Evolutionary conservation across 2,888 invertebrate genomes (phyloP).

Genomic region (Leptogaster cylindrica): DNA sequence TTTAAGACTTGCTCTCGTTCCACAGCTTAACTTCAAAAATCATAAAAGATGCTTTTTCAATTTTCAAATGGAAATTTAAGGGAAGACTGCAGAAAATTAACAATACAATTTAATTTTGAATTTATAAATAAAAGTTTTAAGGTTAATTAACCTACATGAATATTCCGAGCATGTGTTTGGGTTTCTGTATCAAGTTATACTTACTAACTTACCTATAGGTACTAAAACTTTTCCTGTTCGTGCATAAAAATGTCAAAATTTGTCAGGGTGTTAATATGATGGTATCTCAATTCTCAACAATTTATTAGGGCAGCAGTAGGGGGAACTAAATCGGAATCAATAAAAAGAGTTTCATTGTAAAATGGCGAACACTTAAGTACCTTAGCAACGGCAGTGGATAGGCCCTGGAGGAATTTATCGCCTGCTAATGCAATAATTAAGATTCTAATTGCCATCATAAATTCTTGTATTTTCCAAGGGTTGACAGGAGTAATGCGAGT

Average conservation of each 20-base stretch:
- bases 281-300: slow-evolving; percentile 3
- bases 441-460: slow-evolving; percentile 42
- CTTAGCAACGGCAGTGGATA: background rate
- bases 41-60: too few relatives aligned
- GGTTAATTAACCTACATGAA: too few relatives aligned
- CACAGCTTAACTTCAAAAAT: too few relatives aligned
- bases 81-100: too few relatives aligned
- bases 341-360: slow-evolving; percentile 30
- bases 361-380: slow-evolving; percentile 14
- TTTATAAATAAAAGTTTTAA: too few relatives aligned
- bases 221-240: too few relatives aligned
- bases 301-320: background rate
- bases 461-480: slow-evolving; percentile 37
- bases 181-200: too few relatives aligned
- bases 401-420: slow-evolving; percentile 28
- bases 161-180: too few relatives aligned
- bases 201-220: too few relatives aligned
- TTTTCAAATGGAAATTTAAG: too few relatives aligned
- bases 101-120: too few relatives aligned
- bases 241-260: slow-evolving; percentile 22
- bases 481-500: slow-evolving; percentile 35
- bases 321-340: slow-evolving; percentile 15
- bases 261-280: slow-evolving; percentile 28
- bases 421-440: slow-evolving; percentile 40
- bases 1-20: too few relatives aligned